Evolutionary conservation across 2,888 invertebrate species (phyloP).

Genomic region (Drosophila buzzatii): DNA sequence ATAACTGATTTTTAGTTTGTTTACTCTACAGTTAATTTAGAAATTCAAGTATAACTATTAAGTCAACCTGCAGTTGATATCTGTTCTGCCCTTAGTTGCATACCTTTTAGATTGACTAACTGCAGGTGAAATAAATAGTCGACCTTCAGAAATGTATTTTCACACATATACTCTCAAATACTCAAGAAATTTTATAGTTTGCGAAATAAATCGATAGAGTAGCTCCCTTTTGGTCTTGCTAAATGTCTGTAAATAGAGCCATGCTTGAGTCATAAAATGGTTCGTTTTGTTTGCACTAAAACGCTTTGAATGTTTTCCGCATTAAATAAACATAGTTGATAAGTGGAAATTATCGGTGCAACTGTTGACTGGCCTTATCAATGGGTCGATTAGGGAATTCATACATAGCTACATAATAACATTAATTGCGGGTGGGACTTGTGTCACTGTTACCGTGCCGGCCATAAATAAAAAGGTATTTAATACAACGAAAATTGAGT

Average conservation of each 20-base stretch:
- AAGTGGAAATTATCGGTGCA: conserved; percentile 56
- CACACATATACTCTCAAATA: neutral
- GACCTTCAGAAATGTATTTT: conserved; percentile 10
- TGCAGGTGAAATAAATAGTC: neutral
- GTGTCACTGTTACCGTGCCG: conserved; percentile 42
- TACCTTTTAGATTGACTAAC: neutral
- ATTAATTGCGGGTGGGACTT: conserved; percentile 37
- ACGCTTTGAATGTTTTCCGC: conserved; percentile 50
- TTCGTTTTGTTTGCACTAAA: conserved; percentile 11
- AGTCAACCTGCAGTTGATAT: neutral
- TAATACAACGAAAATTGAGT: conserved; percentile 17
- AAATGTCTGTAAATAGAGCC: conserved; percentile 29
- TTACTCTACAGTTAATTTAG: neutral
- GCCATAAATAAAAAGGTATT: conserved; percentile 26
- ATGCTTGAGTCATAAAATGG: conserved; percentile 49
- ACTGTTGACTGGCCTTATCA: conserved; percentile 56
- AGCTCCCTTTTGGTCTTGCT: conserved; percentile 23
- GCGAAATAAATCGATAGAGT: conserved; percentile 50
- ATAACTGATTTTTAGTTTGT: neutral
- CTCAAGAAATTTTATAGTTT: neutral
- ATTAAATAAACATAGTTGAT: conserved; percentile 49
- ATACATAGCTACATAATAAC: conserved; percentile 29
- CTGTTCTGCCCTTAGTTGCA: neutral
- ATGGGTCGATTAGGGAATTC: conserved; percentile 50
- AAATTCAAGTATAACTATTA: neutral